Evolutionary conservation across 1,140 invertebrate species (phyloP).

Genomic region (Solenopsis invicta): DNA sequence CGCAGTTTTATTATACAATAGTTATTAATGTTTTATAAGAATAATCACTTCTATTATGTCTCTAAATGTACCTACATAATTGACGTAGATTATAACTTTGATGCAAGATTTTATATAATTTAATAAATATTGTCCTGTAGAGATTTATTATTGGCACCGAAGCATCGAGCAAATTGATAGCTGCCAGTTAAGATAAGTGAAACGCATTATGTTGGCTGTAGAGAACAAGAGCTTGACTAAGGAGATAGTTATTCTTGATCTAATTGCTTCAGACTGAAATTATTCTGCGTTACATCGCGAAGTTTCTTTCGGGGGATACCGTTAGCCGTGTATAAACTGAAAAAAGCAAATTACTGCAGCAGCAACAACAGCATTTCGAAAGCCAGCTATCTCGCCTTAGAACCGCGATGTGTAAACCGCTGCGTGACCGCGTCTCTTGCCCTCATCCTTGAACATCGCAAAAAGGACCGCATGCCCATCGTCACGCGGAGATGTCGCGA

Average conservation of each 20-base stretch:
- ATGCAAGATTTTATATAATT: too few species aligned
- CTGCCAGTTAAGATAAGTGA: background rate
- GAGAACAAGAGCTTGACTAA: background rate
- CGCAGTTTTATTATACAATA: too few species aligned
- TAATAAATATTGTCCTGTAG: too few species aligned
- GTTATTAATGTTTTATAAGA: too few species aligned
- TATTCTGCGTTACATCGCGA: background rate
- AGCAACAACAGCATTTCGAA: constrained; percentile 26
- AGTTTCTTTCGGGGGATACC: background rate
- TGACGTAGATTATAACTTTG: too few species aligned
- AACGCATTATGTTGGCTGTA: background rate
- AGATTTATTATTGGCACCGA: background rate
- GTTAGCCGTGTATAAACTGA: background rate
- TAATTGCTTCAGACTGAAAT: background rate
- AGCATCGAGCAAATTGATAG: background rate
- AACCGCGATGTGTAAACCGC: constrained; percentile 6
- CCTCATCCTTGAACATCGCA: constrained; percentile 2
- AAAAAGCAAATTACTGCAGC: background rate
- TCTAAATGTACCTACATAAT: too few species aligned
- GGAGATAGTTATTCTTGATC: background rate
- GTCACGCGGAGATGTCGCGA: background rate
- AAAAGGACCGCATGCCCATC: background rate
- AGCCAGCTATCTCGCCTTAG: constrained; percentile 7
- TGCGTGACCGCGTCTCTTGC: background rate
- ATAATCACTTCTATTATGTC: too few species aligned